Conservation (phyloP, 2,888 invertebrate species). For the Aspidapion aeneum region DNA sequence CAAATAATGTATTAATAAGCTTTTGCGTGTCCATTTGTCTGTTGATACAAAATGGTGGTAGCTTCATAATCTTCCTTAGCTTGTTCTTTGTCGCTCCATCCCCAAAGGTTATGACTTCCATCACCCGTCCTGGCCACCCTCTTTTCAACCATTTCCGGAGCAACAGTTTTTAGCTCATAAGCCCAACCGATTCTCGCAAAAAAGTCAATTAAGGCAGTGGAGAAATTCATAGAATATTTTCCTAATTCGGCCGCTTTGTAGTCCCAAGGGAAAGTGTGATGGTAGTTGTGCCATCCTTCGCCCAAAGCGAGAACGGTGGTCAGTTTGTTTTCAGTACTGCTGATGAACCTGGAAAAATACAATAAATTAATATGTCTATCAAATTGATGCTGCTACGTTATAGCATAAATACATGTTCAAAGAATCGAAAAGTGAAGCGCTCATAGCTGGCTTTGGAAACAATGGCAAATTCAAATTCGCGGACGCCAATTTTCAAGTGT, state of each 20-base stretch:
- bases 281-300: constrained; percentile 87
- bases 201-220: constrained; percentile 74
- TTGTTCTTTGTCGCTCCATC: constrained; percentile 74
- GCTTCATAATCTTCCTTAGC: constrained; percentile 45
- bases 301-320: constrained; percentile 68
- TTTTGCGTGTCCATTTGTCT: no score
- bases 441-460: not conserved
- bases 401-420: no score
- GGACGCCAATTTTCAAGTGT: no score
- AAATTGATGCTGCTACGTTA: no score
- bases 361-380: no score
- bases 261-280: constrained; percentile 50
- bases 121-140: constrained; percentile 54
- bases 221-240: constrained; percentile 57
- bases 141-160: constrained; percentile 63
- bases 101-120: constrained; percentile 60
- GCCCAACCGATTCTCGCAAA: constrained; percentile 83
- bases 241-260: constrained; percentile 78
- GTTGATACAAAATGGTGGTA: constrained; percentile 5
- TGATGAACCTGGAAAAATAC: constrained; percentile 53
- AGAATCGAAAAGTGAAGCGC: not conserved
- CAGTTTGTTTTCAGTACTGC: constrained; percentile 66
- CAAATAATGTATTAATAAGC: no score
- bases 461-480: no score
- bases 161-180: constrained; percentile 81